Evolutionary conservation across 2,888 invertebrate genomes (phyloP), one percentile per base, ranked within the genome.

Genomic region (Hipparchia sbordonii): DNA sequence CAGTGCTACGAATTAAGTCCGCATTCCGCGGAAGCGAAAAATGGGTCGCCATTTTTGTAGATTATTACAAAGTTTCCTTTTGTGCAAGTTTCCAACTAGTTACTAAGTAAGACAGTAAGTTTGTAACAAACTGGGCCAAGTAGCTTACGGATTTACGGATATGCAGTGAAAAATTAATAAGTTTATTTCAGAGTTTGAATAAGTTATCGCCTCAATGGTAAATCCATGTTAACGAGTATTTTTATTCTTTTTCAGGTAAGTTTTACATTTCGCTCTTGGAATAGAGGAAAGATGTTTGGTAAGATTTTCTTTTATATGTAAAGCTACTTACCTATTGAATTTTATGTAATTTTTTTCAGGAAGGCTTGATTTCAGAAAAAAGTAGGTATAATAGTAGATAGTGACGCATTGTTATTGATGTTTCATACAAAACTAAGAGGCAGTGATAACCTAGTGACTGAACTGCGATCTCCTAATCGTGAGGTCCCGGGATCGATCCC

Each of bases 101-200:
- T 52, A 33, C 62, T 23, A 48, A 70, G 70, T 65, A 51, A 71
- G 62, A 48, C 46, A 59, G 59, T 56, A 70, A 67, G 54, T 67
- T 67, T 56, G 39, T 13, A 59, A 65, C 23, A 71, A 65, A 71
- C 71, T 65, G 46, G 46, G 65, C 65, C 57, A 71, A 71, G 65
- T 66, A 66, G 71, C 65, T 70, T 70, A 66, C 65, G 65, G 39
- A 33, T 65, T 65, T 65, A 39, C 65, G 65, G 65, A 65, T 57
- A 23, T 65, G 65, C 65, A 33, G 65, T 65, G 65, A 12, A 65
- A 65, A 65, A 65, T 65, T 65, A 52, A 65, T 65, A 33, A 23
- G 65, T 65, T 65, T 65, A 52, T 65, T 65, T 65, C n/a, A 23
- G 23, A 23, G 48, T 48, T 63, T 23, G 23, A 13, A 51, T 9